phyloP scores from a whole-genome alignment of 1,140 invertebrate genomes.

The Drosophila miranda region DNA sequence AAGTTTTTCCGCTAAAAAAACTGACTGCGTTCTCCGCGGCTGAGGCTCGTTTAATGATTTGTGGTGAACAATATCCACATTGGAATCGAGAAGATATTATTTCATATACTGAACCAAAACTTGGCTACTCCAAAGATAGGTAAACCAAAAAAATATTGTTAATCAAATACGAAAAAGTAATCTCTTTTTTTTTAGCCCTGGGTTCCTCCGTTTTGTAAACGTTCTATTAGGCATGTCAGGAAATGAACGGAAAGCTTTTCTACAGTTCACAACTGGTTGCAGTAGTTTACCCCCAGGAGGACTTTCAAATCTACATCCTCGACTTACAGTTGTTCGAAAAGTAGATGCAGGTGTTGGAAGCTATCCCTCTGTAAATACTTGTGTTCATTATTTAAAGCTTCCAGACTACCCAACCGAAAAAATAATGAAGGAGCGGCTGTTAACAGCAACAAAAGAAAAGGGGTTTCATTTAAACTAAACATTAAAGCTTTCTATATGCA shows the following conservation, averaged over 20 bases:
- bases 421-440: slow-evolving; percentile 94
- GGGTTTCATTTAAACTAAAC: slow-evolving; percentile 99
- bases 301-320: slow-evolving; percentile 95
- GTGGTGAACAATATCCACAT: slow-evolving; percentile 97
- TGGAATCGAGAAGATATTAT: slow-evolving; percentile 98
- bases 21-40: slow-evolving; percentile 95
- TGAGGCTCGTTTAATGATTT: slow-evolving; percentile 95
- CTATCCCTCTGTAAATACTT: slow-evolving; percentile 99
- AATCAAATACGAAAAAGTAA: not conserved
- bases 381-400: slow-evolving; percentile 99
- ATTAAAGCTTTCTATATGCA: slow-evolving; percentile 3
- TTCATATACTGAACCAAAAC: slow-evolving; percentile 98
- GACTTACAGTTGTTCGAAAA: slow-evolving; percentile 97
- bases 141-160: slow-evolving; percentile 73
- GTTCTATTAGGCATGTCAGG: slow-evolving; percentile 94
- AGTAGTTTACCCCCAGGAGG: slow-evolving; percentile 98
- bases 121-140: slow-evolving; percentile 98
- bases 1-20: slow-evolving; percentile 97
- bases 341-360: slow-evolving; percentile 97
- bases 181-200: slow-evolving; percentile 86
- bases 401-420: slow-evolving; percentile 99
- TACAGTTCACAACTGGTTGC: slow-evolving; percentile 99
- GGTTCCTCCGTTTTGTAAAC: slow-evolving; percentile 97
- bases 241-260: slow-evolving; percentile 96
- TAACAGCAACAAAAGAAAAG: slow-evolving; percentile 98